These are phyloP conservation scores for Myotis vivesi DNA, from an alignment of 2,797 vertebrate species.

Conservation along the genomic window DNA sequence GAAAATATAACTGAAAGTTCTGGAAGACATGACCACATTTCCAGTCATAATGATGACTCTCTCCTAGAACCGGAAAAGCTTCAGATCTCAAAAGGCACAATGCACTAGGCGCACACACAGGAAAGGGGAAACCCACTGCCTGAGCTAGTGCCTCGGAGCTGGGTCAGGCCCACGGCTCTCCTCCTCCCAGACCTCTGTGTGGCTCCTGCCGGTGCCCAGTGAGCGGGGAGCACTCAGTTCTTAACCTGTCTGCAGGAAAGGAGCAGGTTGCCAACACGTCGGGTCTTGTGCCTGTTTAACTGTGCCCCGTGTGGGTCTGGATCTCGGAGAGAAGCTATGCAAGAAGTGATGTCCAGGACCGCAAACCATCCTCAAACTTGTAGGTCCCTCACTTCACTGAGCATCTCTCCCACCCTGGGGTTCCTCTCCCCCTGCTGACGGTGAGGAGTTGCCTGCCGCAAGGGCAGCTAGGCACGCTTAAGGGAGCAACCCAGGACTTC, in stretches of 20 bases:
- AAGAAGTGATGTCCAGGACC: not conserved
- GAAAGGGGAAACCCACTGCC: rapidly evolving
- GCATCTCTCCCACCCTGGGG: not conserved
- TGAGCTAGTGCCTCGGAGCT: not conserved
- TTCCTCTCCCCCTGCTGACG: not conserved
- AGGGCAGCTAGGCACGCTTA: not conserved
- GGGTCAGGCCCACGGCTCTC: not conserved
- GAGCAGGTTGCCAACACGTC: not conserved
- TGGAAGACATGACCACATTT: not conserved
- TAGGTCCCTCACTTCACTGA: not conserved
- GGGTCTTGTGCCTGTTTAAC: not conserved
- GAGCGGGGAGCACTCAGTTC: not conserved
- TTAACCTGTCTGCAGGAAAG: not conserved
- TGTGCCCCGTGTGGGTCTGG: not conserved
- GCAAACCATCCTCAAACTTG: not conserved
- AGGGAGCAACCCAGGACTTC: not conserved
- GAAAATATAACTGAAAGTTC: not conserved
- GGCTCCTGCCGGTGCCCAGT: not conserved
- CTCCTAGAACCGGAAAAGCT: not conserved
- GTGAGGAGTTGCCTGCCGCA: not conserved
- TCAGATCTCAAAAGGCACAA: not conserved
- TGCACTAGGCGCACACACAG: not conserved
- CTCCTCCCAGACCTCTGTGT: not conserved
- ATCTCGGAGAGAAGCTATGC: not conserved
- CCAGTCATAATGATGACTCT: not conserved